Evolutionary conservation across 1,140 invertebrate species (phyloP), one percentile per base, ranked within the genome.

Genomic region (Cotesia chilonis): DNA sequence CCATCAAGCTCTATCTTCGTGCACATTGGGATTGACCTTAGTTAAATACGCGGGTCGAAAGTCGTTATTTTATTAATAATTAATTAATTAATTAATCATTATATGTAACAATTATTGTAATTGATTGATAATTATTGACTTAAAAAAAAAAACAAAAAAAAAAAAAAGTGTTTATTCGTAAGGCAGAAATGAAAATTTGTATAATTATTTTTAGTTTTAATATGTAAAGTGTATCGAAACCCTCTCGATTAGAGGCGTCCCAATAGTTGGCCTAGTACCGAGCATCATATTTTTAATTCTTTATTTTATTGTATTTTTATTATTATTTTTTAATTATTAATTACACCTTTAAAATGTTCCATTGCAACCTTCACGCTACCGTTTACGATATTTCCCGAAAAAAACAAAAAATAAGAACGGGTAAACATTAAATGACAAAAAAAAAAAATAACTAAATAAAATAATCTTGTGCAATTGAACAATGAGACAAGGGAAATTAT

Each of bases 191-290:
- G 4, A 54, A 67, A 4, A 73, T 52, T 14, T 5, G 47, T 12
- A 61, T 37, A 59, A 55, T 41, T 41, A 10, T 41, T 10, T 41
- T 41, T 7, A 41, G 41, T 41, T 28, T 28, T 28, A 41, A 41
- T 41, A 41, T 41, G 41, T 41, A 70, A 63, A 47, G 51, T 71
- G 52, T 60, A 64, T 72, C 57, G 66, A 75, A 72, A 72, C 63
- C 59, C 74, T 78, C 76, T 78, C 77, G 72, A 78, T 82, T 75
- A 73, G 76, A 78, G 78, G 75, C 80, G 76, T 81, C 78, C 78
- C 74, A 81, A 80, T 83, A 85, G 84, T 85, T 85, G 85, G 85
- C 85, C 85, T 87, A 86, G 84, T 83, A 83, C 73, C 80, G 77
- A 80, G 82, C 83, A 85, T 83, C 79, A 83, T 84, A 79, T 85